Conservation (phyloP, 1,140 invertebrate genomes). For the Drosophila mauritiana region DNA sequence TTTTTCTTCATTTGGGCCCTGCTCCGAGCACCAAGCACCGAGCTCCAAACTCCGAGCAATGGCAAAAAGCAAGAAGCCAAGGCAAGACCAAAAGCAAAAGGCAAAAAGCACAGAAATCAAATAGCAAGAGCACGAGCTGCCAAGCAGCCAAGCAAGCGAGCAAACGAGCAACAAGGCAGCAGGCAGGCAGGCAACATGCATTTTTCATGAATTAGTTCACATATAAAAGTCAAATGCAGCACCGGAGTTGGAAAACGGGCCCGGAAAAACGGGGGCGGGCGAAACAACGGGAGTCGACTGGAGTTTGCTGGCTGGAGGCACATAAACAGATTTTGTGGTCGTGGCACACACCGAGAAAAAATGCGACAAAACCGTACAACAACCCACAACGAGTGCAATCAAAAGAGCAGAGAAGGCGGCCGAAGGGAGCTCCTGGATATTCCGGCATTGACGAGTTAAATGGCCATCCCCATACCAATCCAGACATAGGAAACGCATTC, state of each 20-base stretch:
- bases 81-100: slow-evolving; percentile 6
- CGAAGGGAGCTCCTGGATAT: slow-evolving; percentile 27
- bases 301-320: slow-evolving; percentile 27
- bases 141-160: too few relatives aligned
- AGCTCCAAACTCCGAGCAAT: background rate
- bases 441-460: background rate
- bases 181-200: slow-evolving; percentile 58
- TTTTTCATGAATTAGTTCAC: slow-evolving; percentile 82
- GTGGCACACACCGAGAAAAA: slow-evolving; percentile 49
- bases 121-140: slow-evolving; percentile 1
- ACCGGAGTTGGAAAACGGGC: slow-evolving; percentile 18
- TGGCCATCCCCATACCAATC: too few relatives aligned
- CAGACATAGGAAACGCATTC: too few relatives aligned
- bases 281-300: background rate
- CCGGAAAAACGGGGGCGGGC: background rate
- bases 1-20: slow-evolving; percentile 75
- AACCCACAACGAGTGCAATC: slow-evolving; percentile 10
- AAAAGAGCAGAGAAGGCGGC: background rate
- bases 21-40: slow-evolving; percentile 10
- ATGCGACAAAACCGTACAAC: slow-evolving; percentile 17
- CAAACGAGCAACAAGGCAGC: slow-evolving; percentile 9
- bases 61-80: slow-evolving; percentile 12
- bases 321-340: slow-evolving; percentile 76
- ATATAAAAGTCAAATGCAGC: slow-evolving; percentile 81
- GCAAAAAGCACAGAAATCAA: slow-evolving; percentile 16